These are phyloP conservation scores for Podarcis lilfordi DNA, from an alignment of 2,797 vertebrate genomes.

Conservation along the genomic window DNA sequence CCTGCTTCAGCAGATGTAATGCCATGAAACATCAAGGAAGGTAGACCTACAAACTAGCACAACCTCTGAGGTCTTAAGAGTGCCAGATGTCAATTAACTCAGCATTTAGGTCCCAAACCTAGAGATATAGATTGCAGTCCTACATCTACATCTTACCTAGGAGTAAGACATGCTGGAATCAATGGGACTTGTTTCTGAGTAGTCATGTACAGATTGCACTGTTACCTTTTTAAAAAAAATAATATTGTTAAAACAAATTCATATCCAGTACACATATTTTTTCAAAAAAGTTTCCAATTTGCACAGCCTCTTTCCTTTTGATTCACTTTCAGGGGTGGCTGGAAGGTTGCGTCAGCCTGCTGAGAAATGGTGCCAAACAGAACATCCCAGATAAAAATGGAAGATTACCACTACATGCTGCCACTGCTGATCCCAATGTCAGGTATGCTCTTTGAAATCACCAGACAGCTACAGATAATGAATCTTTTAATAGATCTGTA, in stretches of 20 bases:
- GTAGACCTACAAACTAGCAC: background rate
- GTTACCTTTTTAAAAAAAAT: no score
- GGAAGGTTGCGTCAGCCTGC: slow-evolving; percentile 87
- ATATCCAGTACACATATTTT: no score
- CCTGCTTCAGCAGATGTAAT: no score
- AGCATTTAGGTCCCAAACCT: background rate
- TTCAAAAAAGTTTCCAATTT: no score
- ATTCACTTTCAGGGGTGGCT: slow-evolving; percentile 84
- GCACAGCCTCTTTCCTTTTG: slow-evolving; percentile 16
- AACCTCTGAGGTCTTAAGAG: background rate
- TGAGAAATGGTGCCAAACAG: slow-evolving; percentile 89
- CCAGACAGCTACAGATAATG: background rate
- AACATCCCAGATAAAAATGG: slow-evolving; percentile 89
- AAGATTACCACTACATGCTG: slow-evolving; percentile 87
- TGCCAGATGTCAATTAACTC: background rate
- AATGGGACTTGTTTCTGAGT: no score
- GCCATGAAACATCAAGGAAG: background rate
- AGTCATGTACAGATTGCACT: no score
- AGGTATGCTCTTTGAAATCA: slow-evolving; percentile 75
- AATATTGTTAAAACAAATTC: no score
- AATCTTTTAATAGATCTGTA: background rate
- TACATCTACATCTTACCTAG: no score
- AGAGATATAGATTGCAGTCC: background rate
- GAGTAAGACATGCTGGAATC: no score
- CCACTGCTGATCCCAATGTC: slow-evolving; percentile 85